Evolutionary conservation across 2,113 vertebrate genomes (phyloP).

Genomic region (Actenoides lindsayi): DNA sequence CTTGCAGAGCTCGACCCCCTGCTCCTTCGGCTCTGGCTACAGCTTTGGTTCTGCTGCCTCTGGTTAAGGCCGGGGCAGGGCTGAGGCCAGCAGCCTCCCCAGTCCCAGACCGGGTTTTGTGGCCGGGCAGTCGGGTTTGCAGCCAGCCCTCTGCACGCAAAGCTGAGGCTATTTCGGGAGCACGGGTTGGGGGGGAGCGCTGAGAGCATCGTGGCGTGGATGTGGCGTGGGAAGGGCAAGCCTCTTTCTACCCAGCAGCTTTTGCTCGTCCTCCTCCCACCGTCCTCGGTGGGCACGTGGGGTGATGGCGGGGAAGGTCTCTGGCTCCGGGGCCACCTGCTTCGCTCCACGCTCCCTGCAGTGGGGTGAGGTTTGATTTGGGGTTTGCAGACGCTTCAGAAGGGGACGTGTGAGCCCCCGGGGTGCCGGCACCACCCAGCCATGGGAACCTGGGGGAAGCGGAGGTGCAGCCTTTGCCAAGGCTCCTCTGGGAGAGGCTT

Average conservation of each 20-base stretch:
- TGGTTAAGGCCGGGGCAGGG: not conserved
- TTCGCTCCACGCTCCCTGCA: accelerated
- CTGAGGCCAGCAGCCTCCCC: not conserved
- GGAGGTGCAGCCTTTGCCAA: not conserved
- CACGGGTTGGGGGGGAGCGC: accelerated
- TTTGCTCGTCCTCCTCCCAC: accelerated
- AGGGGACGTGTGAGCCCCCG: accelerated
- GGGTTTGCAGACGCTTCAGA: not conserved
- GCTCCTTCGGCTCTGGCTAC: not conserved
- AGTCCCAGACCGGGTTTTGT: not conserved
- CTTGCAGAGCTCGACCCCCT: not conserved
- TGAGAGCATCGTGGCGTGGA: accelerated
- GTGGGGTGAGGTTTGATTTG: not conserved
- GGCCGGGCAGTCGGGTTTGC: not conserved
- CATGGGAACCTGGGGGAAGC: not conserved
- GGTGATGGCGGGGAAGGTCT: not conserved
- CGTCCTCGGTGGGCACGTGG: accelerated
- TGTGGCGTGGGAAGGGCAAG: not conserved
- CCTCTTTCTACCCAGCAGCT: not conserved
- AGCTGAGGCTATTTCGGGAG: not conserved
- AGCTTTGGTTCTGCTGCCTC: not conserved
- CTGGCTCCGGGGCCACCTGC: not conserved
- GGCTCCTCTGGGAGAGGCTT: not conserved
- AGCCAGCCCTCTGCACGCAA: not conserved
- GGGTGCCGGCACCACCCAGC: not conserved